Conservation (phyloP, 2,888 invertebrate species). For the Calameuta filiformis region DNA sequence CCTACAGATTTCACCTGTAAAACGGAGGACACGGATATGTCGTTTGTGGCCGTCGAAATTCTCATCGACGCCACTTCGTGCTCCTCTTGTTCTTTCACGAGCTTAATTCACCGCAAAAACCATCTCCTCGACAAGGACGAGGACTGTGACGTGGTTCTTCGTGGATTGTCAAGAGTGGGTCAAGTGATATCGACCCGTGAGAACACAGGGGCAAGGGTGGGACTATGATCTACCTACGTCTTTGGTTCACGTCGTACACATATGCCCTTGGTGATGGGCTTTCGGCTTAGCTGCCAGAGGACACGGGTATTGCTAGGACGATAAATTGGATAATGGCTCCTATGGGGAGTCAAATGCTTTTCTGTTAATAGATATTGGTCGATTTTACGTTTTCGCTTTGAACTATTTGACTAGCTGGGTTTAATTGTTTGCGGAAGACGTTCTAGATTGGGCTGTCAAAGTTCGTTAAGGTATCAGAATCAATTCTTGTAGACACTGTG, state of each 20-base stretch:
- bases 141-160: not conserved
- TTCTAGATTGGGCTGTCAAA: not conserved
- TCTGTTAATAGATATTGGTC: not conserved
- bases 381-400: not conserved
- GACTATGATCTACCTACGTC: not conserved
- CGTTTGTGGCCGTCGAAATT: not conserved
- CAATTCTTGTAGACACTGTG: not conserved
- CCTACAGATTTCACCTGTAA: not conserved
- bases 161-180: slow-evolving; percentile 40
- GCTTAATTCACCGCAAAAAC: not conserved
- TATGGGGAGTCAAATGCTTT: not conserved
- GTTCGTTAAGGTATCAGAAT: not conserved
- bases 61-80: not conserved
- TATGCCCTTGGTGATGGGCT: not conserved
- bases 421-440: not conserved
- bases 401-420: not conserved
- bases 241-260: not conserved
- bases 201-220: slow-evolving; percentile 4
- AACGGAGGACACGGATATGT: not conserved
- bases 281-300: not conserved
- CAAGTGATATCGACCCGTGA: slow-evolving; percentile 51
- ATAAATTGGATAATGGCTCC: not conserved
- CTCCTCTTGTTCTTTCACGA: not conserved
- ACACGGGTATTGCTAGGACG: not conserved
- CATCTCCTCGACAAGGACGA: not conserved